A percentile compares a stretch with the other conserved stretches of the same genome.
Evolutionary conservation across 2,113 vertebrate genomes (phyloP).

Genomic region (Gavialis gangeticus): DNA sequence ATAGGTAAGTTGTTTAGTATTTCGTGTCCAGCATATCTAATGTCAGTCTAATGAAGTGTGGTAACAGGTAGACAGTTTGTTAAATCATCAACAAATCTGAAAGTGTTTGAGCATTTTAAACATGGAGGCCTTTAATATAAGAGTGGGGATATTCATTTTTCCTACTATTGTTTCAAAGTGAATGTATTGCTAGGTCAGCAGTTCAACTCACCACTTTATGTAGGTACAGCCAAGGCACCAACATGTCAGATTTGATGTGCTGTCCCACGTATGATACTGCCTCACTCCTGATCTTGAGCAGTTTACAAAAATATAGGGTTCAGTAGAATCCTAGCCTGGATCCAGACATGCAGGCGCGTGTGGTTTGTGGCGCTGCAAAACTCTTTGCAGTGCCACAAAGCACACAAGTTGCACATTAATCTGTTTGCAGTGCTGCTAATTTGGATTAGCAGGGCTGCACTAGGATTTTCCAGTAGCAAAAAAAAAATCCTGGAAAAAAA

Average conservation of each 20-base stretch:
- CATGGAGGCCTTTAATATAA: not conserved
- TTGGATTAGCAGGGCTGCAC: too few species aligned
- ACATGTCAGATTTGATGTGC: not conserved
- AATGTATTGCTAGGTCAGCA: not conserved
- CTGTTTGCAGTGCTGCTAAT: too few species aligned
- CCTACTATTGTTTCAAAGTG: not conserved
- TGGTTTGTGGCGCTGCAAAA: too few species aligned
- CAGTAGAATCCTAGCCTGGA: too few species aligned
- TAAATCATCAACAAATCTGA: not conserved
- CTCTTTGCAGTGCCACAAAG: too few species aligned
- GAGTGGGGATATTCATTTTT: not conserved
- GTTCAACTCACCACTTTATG: not conserved
- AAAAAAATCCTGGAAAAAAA: too few species aligned
- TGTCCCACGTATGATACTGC: not conserved
- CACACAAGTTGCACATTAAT: too few species aligned
- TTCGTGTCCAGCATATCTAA: not conserved
- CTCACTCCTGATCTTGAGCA: not conserved
- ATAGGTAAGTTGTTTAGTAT: slow-evolving; percentile 77
- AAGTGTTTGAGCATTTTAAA: not conserved
- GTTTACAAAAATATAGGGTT: not conserved
- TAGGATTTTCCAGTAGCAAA: too few species aligned
- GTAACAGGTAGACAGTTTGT: not conserved
- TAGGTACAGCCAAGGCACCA: not conserved
- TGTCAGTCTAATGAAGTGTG: not conserved
- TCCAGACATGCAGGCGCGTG: too few species aligned